Base-by-base conservation (phyloP, 2,113 vertebrate genomes). In the Sphaerodactylus townsendi region DNA sequence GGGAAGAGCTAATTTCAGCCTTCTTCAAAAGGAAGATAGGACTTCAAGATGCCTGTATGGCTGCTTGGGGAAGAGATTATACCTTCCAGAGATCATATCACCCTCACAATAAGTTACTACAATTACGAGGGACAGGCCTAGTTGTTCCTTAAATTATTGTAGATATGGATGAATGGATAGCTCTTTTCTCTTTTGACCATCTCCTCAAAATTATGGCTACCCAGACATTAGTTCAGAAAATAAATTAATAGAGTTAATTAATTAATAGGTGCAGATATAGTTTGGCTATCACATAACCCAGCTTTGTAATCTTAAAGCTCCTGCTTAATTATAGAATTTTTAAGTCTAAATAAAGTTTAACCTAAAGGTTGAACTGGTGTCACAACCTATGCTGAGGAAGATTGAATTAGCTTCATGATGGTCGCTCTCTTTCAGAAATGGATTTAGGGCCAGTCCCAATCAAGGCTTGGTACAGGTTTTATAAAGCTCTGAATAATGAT, bases 251-350 rank as follows among this genome's bases (percentile, higher is more conserved):
- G 77, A 62, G 72, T 33, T 56, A n/a, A n/a, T n/a, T n/a, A n/a
- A n/a, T n/a, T n/a, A n/a, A n/a, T 71, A 33, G 25, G 14, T 7
- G n/a, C 41, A 86, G 13, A 9, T 14, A 76, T 46, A 59, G 44
- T 87, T 48, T 48, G 10, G 35, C 14, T 21, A 48, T 23, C 53
- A 56, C 53, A 56, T 23, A 56, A 3, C 14, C n/a, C 77, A 44
- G 35, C 15, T 14, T 56, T 56, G 21, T 76, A 69, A 84, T 15
- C 39, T 21, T 79, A 87, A 91, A 69, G 30, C 56, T 64, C n/a
- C 28, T 69, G 46, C 44, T 75, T 56, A 83, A n/a, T 83, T n/a
- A 85, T 87, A 92, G 46, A 10, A 28, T 74, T 1, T 25, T 86
- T 75, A 78, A 48, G 23, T 48, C 39, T 79, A 56, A 80, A 65